Evolutionary conservation across 2,113 vertebrate genomes (phyloP), one percentile per base, ranked within the genome.

Genomic region (Pitta sordida): DNA sequence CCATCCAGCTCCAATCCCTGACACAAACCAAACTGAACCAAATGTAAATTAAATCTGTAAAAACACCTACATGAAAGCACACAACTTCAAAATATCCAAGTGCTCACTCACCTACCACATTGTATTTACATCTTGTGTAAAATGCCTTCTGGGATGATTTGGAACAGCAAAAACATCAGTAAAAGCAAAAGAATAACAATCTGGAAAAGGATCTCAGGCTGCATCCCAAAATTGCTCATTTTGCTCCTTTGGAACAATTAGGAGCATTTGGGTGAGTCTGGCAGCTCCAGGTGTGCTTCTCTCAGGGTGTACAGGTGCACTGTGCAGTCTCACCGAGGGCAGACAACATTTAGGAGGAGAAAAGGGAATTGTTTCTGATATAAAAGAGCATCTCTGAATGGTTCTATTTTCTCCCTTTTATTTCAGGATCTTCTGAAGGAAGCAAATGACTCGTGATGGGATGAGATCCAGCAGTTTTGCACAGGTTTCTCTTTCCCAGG

Each of bases 231-330:
- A 76, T 27, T 20, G 37, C 34, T 37, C 27, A 19, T 1, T 32
- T 55, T 44, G 7, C 22, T 41, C 13, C 46, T 82, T 16, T 34
- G 36, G 30, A 17, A 9, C 3, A 15, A 1, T 0, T 59, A 26
- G 20, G 18, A 32, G 15, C 13, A 2, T 30, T 8, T 12, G 19
- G 39, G n/a, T 14, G 30, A n/a, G 27, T 6, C 14, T 41, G 34
- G 64, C 67, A 67, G 14, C 78, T 2, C 1, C 60, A 55, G 65
- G 14, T 36, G 41, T 21, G 65, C 32, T 51, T 19, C 9, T 58
- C 68, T 69, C n/a, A 18, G 20, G 6, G 13, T 1, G 3, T 15
- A 11, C 37, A 34, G 37, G 1, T 19, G 30, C 22, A n/a, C 1
- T 0, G 20, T 26, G 46, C 14, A 51, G 3, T 18, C 68, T 65